A percentile compares a stretch with the other conserved stretches of the same genome.
Conservation (phyloP, 2,888 invertebrate genomes). For the Pelosia muscerda region DNA sequence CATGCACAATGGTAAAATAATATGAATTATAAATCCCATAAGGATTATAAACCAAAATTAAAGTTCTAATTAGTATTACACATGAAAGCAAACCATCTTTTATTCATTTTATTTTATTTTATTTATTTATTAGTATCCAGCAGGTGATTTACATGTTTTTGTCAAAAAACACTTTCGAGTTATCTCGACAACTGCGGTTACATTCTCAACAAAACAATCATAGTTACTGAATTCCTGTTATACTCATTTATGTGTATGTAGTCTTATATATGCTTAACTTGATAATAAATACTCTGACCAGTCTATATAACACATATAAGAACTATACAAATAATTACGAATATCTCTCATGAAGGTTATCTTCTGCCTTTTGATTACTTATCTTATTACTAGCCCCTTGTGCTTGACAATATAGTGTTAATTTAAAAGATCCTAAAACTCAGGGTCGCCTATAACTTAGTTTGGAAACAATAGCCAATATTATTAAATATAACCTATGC, state of each 20-base stretch:
- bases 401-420: background rate
- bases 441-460: background rate
- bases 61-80: too few species aligned
- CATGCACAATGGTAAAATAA: background rate
- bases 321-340: background rate
- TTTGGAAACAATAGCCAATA: constrained; percentile 1
- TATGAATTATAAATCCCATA: too few species aligned
- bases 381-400: background rate
- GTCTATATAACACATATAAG: too few species aligned
- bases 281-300: background rate
- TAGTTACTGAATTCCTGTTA: too few species aligned
- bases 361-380: background rate
- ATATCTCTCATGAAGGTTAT: background rate
- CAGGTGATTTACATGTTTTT: too few species aligned
- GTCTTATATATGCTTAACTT: background rate
- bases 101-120: too few species aligned
- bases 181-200: too few species aligned
- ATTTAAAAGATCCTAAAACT: background rate
- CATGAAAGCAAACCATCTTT: too few species aligned
- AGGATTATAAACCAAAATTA: too few species aligned
- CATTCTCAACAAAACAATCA: too few species aligned
- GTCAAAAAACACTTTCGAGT: too few species aligned
- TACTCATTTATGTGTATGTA: background rate
- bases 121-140: too few species aligned
- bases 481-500: background rate